A percentile compares a stretch with the other conserved stretches of the same genome.
phyloP scores from a whole-genome alignment of 1,140 invertebrate species.

The Drosophila tani region DNA sequence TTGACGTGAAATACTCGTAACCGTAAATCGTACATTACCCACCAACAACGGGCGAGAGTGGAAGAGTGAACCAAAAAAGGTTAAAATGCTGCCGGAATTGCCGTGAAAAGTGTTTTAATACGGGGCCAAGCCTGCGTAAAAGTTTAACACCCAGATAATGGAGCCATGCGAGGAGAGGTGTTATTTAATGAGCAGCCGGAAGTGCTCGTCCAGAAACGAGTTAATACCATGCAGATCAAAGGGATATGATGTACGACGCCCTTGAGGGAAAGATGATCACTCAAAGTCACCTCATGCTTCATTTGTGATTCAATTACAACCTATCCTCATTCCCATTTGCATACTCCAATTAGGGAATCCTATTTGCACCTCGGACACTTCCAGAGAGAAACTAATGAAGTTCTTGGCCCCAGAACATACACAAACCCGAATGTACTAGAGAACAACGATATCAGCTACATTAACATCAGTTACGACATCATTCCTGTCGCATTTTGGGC shows the following conservation, averaged over 20 bases:
- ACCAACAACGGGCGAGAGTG: background rate
- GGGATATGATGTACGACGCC: background rate
- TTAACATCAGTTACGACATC: conserved; percentile 26
- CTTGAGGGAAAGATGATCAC: conserved; percentile 12
- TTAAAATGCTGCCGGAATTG: conserved; percentile 62
- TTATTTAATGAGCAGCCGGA: conserved; percentile 35
- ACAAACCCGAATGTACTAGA: background rate
- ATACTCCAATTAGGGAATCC: conserved; percentile 2
- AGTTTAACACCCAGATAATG: conserved; percentile 62
- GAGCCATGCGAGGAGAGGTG: conserved; percentile 24
- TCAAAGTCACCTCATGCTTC: background rate
- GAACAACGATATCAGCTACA: conserved; percentile 14
- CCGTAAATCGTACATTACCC: conserved; percentile 69
- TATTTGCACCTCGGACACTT: conserved; percentile 6
- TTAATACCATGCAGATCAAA: conserved; percentile 23
- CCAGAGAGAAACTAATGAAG: conserved; percentile 29
- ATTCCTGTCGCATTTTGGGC: conserved; percentile 23
- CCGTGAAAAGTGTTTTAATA: conserved; percentile 57
- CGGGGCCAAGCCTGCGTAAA: conserved; percentile 54
- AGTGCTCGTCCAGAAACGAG: conserved; percentile 4
- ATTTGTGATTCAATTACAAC: conserved; percentile 30
- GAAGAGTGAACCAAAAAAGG: conserved; percentile 46
- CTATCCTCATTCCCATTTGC: conserved; percentile 4
- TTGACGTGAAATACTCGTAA: conserved; percentile 74
- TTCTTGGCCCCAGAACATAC: conserved; percentile 5